phyloP scores from a whole-genome alignment of 1,140 invertebrate species.

The Bilobella aurantiaca region DNA sequence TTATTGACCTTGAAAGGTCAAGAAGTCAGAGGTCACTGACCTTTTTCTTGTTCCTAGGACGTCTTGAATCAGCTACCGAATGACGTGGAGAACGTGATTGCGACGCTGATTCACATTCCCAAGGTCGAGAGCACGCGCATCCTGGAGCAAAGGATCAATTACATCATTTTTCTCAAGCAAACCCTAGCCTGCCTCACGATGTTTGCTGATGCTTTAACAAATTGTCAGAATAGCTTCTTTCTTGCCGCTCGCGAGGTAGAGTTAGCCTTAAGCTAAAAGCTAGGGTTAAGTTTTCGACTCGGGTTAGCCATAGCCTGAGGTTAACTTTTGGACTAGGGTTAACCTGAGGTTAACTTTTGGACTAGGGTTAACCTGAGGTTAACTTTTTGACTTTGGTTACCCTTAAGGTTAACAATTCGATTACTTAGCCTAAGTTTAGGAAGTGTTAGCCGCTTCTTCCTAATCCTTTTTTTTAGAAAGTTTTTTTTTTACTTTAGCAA shows the following conservation, averaged over 20 bases:
- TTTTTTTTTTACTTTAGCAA: conserved; percentile 40
- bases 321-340: no score
- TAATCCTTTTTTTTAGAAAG: no score
- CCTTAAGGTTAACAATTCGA: no score
- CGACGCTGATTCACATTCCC: conserved; percentile 47
- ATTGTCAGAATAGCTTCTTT: conserved; percentile 51
- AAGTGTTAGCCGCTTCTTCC: no score
- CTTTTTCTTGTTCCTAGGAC: conserved; percentile 38
- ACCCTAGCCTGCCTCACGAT: conserved; percentile 59
- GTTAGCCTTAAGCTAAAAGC: no score
- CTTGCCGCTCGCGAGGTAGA: conserved; percentile 50
- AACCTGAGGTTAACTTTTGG: no score
- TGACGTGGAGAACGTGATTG: conserved; percentile 53
- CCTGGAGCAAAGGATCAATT: conserved; percentile 66
- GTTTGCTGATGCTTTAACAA: conserved; percentile 50
- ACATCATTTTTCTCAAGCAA: conserved; percentile 65
- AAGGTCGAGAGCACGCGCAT: conserved; percentile 39
- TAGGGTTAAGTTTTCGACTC: no score
- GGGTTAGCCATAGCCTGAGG: no score
- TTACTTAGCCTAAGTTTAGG: no score
- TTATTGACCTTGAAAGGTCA: neutral
- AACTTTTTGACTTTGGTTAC: neutral
- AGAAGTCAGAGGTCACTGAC: neutral
- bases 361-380: no score
- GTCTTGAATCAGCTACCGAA: conserved; percentile 46